These are phyloP conservation scores for Noctilio leporinus DNA, from an alignment of 2,113 vertebrate species.

Conservation along the genomic window DNA sequence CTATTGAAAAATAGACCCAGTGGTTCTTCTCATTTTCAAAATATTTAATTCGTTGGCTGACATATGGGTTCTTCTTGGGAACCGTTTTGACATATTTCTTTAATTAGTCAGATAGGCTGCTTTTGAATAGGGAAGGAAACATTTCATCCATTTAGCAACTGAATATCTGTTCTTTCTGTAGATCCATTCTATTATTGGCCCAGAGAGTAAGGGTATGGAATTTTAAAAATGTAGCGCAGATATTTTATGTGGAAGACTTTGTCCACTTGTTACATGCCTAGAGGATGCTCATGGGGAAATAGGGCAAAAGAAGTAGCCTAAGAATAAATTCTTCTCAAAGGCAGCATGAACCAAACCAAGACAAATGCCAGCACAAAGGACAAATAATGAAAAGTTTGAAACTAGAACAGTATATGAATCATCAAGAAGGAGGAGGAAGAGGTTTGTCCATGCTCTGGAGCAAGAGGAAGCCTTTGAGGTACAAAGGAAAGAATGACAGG, in stretches of 20 bases:
- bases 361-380: neutral
- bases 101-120: conserved; percentile 32
- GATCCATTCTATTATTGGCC: conserved; percentile 1
- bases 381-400: neutral
- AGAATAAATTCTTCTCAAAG: neutral
- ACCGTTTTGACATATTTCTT: conserved; percentile 54
- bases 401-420: neutral
- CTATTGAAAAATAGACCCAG: conserved; percentile 33
- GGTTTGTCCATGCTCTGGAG: neutral
- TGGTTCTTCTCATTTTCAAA: conserved; percentile 53
- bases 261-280: conserved; percentile 1
- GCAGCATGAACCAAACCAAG: neutral
- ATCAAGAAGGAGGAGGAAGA: neutral
- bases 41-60: conserved; percentile 56
- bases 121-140: conserved; percentile 31
- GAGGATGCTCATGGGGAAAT: neutral
- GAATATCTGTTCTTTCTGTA: conserved; percentile 19
- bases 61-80: conserved; percentile 27
- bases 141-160: conserved; percentile 31
- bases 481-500: neutral
- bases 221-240: conserved; percentile 27
- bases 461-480: neutral
- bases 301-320: neutral
- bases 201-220: conserved; percentile 6
- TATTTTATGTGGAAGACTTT: neutral